Evolutionary conservation across 2,797 vertebrate species (phyloP).

Genomic region (Enteromius unitaeniatus): DNA sequence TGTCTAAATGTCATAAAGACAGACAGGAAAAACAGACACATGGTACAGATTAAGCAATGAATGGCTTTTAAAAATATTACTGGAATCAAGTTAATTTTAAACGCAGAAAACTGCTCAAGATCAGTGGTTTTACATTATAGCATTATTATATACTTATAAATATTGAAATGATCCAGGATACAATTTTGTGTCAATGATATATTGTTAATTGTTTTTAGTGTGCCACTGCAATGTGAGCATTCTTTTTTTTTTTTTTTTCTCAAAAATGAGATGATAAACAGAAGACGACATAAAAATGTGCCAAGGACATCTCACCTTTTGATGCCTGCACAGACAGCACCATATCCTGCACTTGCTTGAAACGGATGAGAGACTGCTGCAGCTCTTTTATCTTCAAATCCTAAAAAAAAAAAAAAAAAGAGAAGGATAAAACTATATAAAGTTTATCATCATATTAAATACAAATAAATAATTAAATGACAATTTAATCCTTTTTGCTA

Average conservation of each 20-base stretch:
- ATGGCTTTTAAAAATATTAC: background rate
- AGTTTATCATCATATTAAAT: background rate
- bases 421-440: background rate
- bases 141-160: too few species aligned
- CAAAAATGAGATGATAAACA: background rate
- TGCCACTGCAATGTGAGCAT: background rate
- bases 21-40: background rate
- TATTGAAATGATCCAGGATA: background rate
- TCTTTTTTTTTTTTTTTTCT: background rate
- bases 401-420: constrained; percentile 69
- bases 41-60: background rate
- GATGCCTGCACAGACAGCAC: constrained; percentile 76
- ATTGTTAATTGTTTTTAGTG: background rate
- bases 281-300: background rate
- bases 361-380: constrained; percentile 84
- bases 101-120: background rate
- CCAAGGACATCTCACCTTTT: constrained; percentile 76
- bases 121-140: background rate
- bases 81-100: background rate
- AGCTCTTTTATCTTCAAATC: constrained; percentile 91
- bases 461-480: background rate
- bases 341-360: constrained; percentile 86
- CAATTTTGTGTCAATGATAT: background rate
- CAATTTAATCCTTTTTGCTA: background rate
- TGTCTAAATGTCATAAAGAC: background rate